Conservation (phyloP, 64 coral and sea anemone species). For the Dendrophyllia cribrosa region DNA sequence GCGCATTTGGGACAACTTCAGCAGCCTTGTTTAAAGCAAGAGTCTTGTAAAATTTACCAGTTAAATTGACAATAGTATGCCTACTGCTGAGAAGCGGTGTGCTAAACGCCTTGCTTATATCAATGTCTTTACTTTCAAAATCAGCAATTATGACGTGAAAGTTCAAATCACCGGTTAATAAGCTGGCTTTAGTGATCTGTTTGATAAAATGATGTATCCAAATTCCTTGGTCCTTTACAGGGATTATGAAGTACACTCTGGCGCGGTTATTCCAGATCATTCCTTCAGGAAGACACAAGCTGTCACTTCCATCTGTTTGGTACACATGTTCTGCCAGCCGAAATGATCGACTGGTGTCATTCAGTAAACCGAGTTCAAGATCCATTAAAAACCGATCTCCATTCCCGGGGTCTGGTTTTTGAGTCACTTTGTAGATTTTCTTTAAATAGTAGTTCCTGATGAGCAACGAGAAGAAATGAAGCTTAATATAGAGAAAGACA, state of each 20-base stretch:
- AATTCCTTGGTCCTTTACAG: conserved; percentile 47
- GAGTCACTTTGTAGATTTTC: neutral
- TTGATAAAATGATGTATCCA: conserved; percentile 45
- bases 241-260: conserved; percentile 1
- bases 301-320: conserved; percentile 14
- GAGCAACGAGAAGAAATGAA: no score
- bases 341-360: neutral
- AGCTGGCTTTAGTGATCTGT: neutral
- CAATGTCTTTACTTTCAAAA: neutral
- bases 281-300: conserved; percentile 32
- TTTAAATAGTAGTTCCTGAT: no score
- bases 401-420: conserved; percentile 45
- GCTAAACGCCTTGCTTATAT: no score
- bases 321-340: conserved; percentile 47
- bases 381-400: conserved; percentile 49
- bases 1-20: no score
- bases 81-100: no score
- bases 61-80: no score
- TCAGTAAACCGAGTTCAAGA: neutral
- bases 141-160: conserved; percentile 1
- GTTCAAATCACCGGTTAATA: conserved; percentile 14
- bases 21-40: no score
- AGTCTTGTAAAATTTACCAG: no score
- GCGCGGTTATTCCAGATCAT: conserved; percentile 24
- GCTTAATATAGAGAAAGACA: no score